Evolutionary conservation across 2,113 vertebrate species (phyloP).

Genomic region (Nycticebus coucang): DNA sequence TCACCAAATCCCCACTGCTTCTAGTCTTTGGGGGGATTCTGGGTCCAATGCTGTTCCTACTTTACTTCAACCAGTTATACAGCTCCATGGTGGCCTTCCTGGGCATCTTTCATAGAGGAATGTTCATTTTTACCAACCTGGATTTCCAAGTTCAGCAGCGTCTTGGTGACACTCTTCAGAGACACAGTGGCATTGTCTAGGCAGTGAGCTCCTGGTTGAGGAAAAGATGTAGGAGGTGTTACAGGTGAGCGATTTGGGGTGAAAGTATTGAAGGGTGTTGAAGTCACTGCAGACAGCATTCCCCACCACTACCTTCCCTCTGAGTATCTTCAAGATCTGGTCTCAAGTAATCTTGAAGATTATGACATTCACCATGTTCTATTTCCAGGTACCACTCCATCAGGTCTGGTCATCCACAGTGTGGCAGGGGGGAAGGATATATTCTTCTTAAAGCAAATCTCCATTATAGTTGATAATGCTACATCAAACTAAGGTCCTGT

Average conservation of each 20-base stretch:
- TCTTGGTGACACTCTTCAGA: slow-evolving; percentile 92
- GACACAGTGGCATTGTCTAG: slow-evolving; percentile 82
- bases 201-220: slow-evolving; percentile 91
- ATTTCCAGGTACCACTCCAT: slow-evolving; percentile 92
- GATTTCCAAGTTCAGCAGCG: slow-evolving; percentile 91
- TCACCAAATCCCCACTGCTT: background rate
- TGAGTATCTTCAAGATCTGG: slow-evolving; percentile 92
- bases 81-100: slow-evolving; percentile 93
- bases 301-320: slow-evolving; percentile 92
- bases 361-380: slow-evolving; percentile 87
- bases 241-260: slow-evolving; percentile 88
- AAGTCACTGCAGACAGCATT: slow-evolving; percentile 94
- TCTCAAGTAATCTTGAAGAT: slow-evolving; percentile 87
- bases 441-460: slow-evolving; percentile 92
- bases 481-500: slow-evolving; percentile 92
- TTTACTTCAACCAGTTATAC: slow-evolving; percentile 91
- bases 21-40: slow-evolving; percentile 65
- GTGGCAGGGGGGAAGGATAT: slow-evolving; percentile 86
- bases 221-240: slow-evolving; percentile 91
- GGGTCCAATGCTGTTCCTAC: slow-evolving; percentile 89
- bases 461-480: slow-evolving; percentile 91
- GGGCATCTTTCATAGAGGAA: slow-evolving; percentile 95
- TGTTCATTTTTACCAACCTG: slow-evolving; percentile 92
- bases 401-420: slow-evolving; percentile 92
- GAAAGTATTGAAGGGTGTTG: slow-evolving; percentile 90